Evolutionary conservation across 1,140 invertebrate species (phyloP), one percentile per base, ranked within the genome.

Genomic region (Drosophila takahashii): DNA sequence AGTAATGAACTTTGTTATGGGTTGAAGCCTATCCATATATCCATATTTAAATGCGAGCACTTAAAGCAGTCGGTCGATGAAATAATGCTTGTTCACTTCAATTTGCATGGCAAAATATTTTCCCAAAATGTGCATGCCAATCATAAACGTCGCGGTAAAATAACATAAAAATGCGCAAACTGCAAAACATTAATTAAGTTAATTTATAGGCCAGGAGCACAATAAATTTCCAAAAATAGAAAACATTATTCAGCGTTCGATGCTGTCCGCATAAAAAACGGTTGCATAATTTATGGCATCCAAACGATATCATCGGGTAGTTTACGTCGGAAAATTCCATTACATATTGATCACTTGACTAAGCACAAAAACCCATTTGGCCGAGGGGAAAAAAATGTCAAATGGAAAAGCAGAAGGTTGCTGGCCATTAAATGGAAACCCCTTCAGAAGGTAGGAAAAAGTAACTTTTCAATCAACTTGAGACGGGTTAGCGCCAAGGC

Each of bases 391-490:
- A 71, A 69, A 47, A 26, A 56, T 70, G 66, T 57, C 66, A 70
- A 72, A 50, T 48, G 59, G 39, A 44, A 61, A 57, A 58, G 59
- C 53, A 29, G 62, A 69, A 54, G 48, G 66, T 37, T 67, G 50
- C 34, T 32, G 51, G 64, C 41, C 36, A 48, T 61, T 51, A 72
- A 67, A 73, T 64, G 81, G 37, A 52, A 80, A 66, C 71, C 45
- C 67, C 53, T 67, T 59, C 29, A 37, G 54, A 74, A 56, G 64
- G 54, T 47, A 29, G 61, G 29, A 71, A 81, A 74, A 78, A 65
- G 75, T 76, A 69, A 77, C 84, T 87, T 87, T 87, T 87, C 83
- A 81, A 87, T 87, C 83, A 87, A 89, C 51, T 83, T 89, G 83
- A 87, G 76, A 58, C 65, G 76, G 83, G 84, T 83, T 79, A 60